phyloP scores from a whole-genome alignment of 2,797 vertebrate genomes.

The Cryptoprocta ferox region DNA sequence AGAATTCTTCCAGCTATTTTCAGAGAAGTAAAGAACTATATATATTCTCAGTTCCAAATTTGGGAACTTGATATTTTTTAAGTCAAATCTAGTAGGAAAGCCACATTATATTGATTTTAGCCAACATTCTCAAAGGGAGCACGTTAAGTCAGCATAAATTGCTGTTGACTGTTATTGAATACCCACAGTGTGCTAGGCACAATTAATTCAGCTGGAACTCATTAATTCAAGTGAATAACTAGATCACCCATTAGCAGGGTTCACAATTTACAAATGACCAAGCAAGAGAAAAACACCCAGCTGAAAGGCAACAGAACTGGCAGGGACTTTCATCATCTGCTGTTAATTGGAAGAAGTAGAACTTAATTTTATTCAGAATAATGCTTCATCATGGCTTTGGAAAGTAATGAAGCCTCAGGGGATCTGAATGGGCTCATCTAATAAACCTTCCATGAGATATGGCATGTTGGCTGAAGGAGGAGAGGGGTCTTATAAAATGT shows the following conservation, averaged over 20 bases:
- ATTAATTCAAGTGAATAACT: slow-evolving; percentile 74
- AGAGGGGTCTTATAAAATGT: not conserved
- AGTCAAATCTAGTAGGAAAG: slow-evolving; percentile 38
- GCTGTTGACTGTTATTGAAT: slow-evolving; percentile 63
- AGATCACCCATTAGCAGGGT: slow-evolving; percentile 61
- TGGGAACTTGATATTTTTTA: slow-evolving; percentile 16
- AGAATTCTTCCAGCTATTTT: not conserved
- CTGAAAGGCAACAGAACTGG: slow-evolving; percentile 74
- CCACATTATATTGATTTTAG: slow-evolving; percentile 51
- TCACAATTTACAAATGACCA: slow-evolving; percentile 79
- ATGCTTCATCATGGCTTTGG: slow-evolving; percentile 63
- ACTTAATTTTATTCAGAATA: slow-evolving; percentile 78
- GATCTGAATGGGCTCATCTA: slow-evolving; percentile 19
- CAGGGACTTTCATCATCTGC: slow-evolving; percentile 75
- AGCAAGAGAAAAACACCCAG: slow-evolving; percentile 75
- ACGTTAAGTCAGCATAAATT: slow-evolving; percentile 57
- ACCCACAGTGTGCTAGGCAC: slow-evolving; percentile 32
- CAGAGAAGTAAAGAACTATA: not conserved
- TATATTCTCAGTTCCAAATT: not conserved
- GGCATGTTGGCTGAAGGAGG: not conserved
- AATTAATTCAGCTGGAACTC: slow-evolving; percentile 67
- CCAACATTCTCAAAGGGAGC: slow-evolving; percentile 36
- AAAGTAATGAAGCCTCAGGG: slow-evolving; percentile 65
- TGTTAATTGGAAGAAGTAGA: slow-evolving; percentile 78
- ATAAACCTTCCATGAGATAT: not conserved